Base-by-base conservation (phyloP, 1,140 invertebrate genomes). In the Fopius arisanus region DNA sequence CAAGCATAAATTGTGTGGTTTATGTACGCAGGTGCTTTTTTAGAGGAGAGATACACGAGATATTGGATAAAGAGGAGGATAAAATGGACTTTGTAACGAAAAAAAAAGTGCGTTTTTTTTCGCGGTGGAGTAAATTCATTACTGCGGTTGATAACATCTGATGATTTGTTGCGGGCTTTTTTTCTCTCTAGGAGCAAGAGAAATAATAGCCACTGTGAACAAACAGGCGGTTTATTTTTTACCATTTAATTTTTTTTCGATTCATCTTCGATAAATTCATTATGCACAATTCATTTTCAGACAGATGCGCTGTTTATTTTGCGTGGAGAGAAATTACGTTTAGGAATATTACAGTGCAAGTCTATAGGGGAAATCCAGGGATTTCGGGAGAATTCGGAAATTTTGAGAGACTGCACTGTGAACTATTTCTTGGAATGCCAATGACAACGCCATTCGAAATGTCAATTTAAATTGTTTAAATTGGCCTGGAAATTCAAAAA, bases 1-100 rank as follows among this genome's bases (percentile, higher is more conserved):
- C 70, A 31, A 31, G 33, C 68, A 70, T 70, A 70, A 70, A 70
- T 70, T 70, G 28, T 70, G 31, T 72, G 70, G 33, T 43, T 66
- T 43, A 41, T 66, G 28, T 59, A 23, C 29, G 43, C 43, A 67
- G 19, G 62, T 51, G 51, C 23, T 63, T 72, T 31, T 72, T 62
- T 31, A 14, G 37, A 28, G 33, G n/a, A 29, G 19, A 43, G 70
- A 72, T 33, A 54, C 37, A 67, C 26, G 70, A 72, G 43, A 67
- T 51, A 59, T 59, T 26, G 54, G 43, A 51, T 51, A 51, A 51
- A 51, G 43, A 51, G 43, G 54, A 26, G 54, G 54, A 59, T 59
- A 59, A 59, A 59, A 59, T 59, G 54, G 54, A 48, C 43, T 48
- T 48, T 48, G 16, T 48, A 48, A 19, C 54, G 10, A 26, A 28